Base-by-base conservation (phyloP, 2,113 vertebrate species). In the Lonchura striata region DNA sequence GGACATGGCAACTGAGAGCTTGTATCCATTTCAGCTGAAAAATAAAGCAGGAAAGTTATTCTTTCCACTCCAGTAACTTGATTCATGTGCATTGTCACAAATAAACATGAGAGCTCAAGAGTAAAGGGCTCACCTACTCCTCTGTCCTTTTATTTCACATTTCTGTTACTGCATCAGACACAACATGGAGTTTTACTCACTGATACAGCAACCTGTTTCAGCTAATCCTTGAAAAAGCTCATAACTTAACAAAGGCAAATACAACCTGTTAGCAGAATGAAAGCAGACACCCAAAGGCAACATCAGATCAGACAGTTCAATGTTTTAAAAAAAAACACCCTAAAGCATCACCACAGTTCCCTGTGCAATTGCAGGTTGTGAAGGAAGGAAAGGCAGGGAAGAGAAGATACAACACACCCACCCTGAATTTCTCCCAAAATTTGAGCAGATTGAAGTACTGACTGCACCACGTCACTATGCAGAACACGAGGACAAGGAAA, bases 381-480 rank as follows among this genome's bases (percentile, higher is more conserved):
- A 49, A 74, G n/a, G 66, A 88, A 83, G 37, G 66, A 85, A 75
- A 39, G 46, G 37, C 17, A 28, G 12, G 31, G 16, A 76, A 20
- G 7, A 49, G 28, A 87, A 68, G 41, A 75, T 90, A 71, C 33
- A 66, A 23, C 2, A 16, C 13, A 77, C 3, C 11, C 28, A 87
- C 12, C 31, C 75, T 57, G 41, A 53, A 77, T 41, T 37, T 79
- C 59, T 74, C 14, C 21, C 35, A 27, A 69, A 70, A 65, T 11
- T 3, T 3, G 23, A 86, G 23, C 1, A 0, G 13, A n/a, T 85
- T 4, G 1, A 63, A 78, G 33, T n/a, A n/a, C 27, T 66, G 18
- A 69, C 66, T 63, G 39, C 19, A 31, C 10, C 23, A n/a, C 5
- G 27, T 52, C 57, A 20, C 6, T 20, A 35, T 20, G 63, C 25